These are phyloP conservation scores for Alca torda DNA, from an alignment of 2,797 vertebrate genomes.

Conservation along the genomic window DNA sequence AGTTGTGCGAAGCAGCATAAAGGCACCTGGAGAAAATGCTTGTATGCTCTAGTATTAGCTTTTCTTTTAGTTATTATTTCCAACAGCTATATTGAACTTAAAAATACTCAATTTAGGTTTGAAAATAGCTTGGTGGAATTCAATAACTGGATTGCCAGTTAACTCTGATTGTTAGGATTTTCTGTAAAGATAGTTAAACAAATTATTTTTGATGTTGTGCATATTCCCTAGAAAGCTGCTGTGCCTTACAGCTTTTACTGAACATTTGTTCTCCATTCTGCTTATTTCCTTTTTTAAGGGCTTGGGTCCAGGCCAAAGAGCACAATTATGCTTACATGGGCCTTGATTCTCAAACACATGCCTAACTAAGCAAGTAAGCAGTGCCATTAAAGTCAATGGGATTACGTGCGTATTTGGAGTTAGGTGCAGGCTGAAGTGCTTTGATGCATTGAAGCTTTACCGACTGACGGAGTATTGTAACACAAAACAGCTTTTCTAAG, in stretches of 20 bases:
- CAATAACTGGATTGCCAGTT: neutral
- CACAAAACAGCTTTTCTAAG: neutral
- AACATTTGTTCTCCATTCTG: slow-evolving; percentile 15
- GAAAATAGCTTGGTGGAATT: neutral
- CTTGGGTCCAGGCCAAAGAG: slow-evolving; percentile 21
- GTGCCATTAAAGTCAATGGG: slow-evolving; percentile 20
- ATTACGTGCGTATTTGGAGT: slow-evolving; percentile 10
- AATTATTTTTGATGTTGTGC: neutral
- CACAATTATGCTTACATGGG: neutral
- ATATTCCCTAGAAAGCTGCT: neutral
- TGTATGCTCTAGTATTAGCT: neutral
- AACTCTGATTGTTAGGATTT: neutral
- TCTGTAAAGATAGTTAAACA: neutral
- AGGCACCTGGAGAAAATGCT: neutral
- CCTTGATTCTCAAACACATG: slow-evolving; percentile 30
- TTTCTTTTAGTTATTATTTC: neutral
- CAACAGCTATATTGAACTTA: neutral
- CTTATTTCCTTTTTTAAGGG: neutral
- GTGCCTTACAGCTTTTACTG: neutral
- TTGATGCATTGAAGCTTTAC: slow-evolving; percentile 7
- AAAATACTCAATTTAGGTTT: neutral
- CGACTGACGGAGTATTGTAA: neutral
- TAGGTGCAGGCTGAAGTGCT: neutral
- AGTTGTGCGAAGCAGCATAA: neutral
- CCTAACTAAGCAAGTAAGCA: slow-evolving; percentile 38